A percentile compares a stretch with the other conserved stretches of the same genome.
Conservation (phyloP, 1,140 invertebrate species). For the Neoseiulus cucumeris region DNA sequence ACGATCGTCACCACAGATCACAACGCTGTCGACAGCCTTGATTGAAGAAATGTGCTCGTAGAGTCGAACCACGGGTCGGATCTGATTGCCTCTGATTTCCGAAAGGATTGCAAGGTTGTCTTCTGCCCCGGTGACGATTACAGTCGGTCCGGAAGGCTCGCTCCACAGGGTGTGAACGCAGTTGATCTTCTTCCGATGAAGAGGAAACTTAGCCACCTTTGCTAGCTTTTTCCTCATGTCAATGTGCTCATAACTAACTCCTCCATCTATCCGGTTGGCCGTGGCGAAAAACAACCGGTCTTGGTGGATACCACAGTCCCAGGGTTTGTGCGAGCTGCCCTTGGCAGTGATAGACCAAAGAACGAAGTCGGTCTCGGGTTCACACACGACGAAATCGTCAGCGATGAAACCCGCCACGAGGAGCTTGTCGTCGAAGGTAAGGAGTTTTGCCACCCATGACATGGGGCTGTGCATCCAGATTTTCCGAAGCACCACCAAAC, state of each 20-base stretch:
- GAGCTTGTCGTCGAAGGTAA: background rate
- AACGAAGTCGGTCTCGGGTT: background rate
- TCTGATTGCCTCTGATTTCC: background rate
- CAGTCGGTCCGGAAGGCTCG: background rate
- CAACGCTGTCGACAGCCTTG: background rate
- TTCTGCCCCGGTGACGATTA: background rate
- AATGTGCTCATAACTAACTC: background rate
- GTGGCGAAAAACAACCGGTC: background rate
- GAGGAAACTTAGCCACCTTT: background rate
- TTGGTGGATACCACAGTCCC: background rate
- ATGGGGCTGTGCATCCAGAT: background rate
- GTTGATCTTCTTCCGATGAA: constrained; percentile 1
- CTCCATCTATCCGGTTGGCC: background rate
- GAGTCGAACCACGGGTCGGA: background rate
- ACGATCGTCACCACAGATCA: background rate
- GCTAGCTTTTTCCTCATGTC: background rate
- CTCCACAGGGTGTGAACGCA: background rate
- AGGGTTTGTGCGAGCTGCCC: background rate
- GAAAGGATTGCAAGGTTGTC: background rate
- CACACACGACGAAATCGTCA: background rate
- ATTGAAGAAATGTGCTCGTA: constrained; percentile 4
- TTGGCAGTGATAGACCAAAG: background rate
- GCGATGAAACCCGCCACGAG: background rate
- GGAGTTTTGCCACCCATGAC: background rate
- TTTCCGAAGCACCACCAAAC: background rate